Conservation (phyloP, 2,888 invertebrate genomes). For the Mesodorylaimus sp. region DNA sequence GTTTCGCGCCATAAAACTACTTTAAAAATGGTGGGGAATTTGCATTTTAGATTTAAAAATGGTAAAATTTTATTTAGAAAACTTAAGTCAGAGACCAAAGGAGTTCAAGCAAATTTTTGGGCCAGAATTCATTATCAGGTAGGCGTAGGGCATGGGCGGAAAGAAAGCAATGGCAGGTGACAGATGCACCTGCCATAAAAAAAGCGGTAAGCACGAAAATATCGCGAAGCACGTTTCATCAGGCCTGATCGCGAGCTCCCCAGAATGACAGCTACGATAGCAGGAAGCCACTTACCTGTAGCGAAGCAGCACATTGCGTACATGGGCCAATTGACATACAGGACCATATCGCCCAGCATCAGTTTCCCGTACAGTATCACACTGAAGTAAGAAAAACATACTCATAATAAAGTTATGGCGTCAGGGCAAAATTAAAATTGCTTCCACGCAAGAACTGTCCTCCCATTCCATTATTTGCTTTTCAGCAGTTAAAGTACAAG, state of each 20-base stretch:
- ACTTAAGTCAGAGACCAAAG: too few species aligned
- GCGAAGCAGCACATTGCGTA: constrained; percentile 7
- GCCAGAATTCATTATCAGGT: too few species aligned
- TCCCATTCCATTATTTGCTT: too few species aligned
- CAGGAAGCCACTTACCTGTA: constrained; percentile 1
- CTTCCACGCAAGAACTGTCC: background rate
- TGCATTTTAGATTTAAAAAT: too few species aligned
- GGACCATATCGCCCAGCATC: constrained; percentile 7
- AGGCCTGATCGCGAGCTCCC: too few species aligned
- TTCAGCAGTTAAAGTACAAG: too few species aligned
- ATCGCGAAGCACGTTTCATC: too few species aligned
- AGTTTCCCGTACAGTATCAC: constrained; percentile 1
- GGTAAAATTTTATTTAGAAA: too few species aligned
- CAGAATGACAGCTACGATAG: background rate
- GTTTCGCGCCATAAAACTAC: too few species aligned
- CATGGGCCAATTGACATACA: constrained; percentile 3
- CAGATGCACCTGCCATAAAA: background rate
- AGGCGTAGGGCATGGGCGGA: too few species aligned
- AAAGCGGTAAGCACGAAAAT: background rate
- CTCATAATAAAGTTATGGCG: background rate
- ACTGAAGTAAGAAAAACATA: background rate
- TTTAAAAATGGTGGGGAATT: too few species aligned
- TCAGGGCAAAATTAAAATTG: background rate
- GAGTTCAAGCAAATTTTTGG: too few species aligned
- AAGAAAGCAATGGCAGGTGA: background rate